phyloP scores from a whole-genome alignment of 1,140 invertebrate genomes.

The Apis florea region DNA sequence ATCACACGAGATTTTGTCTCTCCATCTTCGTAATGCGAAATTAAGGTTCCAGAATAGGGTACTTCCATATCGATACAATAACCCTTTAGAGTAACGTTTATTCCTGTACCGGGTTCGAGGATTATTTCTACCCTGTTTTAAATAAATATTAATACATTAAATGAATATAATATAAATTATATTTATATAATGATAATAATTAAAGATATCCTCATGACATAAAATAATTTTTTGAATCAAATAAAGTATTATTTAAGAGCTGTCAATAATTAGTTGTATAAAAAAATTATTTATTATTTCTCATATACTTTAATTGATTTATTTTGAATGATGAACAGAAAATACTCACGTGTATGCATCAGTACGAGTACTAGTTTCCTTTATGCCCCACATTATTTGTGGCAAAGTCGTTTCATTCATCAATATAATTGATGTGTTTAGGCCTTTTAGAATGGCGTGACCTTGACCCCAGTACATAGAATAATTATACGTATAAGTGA shows the following conservation, averaged over 20 bases:
- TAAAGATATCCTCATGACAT: no score
- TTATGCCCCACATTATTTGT: slow-evolving; percentile 86
- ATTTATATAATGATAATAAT: no score
- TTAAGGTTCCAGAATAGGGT: slow-evolving; percentile 86
- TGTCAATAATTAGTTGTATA: no score
- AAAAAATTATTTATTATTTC: background rate
- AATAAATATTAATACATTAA: background rate
- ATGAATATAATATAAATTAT: no score
- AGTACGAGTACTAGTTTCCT: slow-evolving; percentile 81
- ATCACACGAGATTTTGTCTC: slow-evolving; percentile 79
- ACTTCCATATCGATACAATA: slow-evolving; percentile 87
- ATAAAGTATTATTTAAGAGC: no score
- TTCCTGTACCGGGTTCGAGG: slow-evolving; percentile 87
- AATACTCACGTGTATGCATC: slow-evolving; percentile 81
- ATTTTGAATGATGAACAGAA: background rate
- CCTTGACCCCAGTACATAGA: slow-evolving; percentile 89
- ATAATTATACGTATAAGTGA: slow-evolving; percentile 86
- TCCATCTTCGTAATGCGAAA: slow-evolving; percentile 85
- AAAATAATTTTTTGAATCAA: no score
- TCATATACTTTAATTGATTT: background rate
- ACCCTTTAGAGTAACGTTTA: slow-evolving; percentile 88
- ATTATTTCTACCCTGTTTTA: slow-evolving; percentile 80
- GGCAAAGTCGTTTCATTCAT: slow-evolving; percentile 81
- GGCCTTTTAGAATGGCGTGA: slow-evolving; percentile 86
- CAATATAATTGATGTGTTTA: slow-evolving; percentile 85